These are phyloP conservation scores for Syngnathus acus DNA, from an alignment of 2,797 vertebrate species.

Conservation along the genomic window DNA sequence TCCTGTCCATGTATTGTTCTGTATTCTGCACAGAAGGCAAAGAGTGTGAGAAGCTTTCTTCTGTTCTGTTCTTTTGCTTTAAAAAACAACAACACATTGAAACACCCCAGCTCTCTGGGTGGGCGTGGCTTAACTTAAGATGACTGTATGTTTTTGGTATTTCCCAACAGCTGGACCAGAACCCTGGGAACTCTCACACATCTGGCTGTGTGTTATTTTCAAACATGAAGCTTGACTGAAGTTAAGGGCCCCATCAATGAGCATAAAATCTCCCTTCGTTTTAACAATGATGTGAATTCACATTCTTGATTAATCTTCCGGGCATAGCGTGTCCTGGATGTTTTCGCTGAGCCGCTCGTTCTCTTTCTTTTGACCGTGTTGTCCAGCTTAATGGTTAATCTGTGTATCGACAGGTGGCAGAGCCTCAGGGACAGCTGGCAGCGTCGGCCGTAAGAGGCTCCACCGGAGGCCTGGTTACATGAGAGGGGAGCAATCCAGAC, in stretches of 20 bases:
- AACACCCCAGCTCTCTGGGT: slow-evolving; percentile 11
- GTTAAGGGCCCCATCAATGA: not conserved
- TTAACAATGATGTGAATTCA: not conserved
- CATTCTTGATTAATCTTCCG: slow-evolving; percentile 1
- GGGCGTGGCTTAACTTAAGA: slow-evolving; percentile 29
- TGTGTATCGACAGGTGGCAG: slow-evolving; percentile 65
- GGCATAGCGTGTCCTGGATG: slow-evolving; percentile 1
- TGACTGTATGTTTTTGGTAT: slow-evolving; percentile 53
- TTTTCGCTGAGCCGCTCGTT: slow-evolving; percentile 33
- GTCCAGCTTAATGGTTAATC: slow-evolving; percentile 59
- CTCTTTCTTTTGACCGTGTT: slow-evolving; percentile 32
- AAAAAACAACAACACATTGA: slow-evolving; percentile 13
- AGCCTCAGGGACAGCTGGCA: slow-evolving; percentile 42
- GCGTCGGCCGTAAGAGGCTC: slow-evolving; percentile 59
- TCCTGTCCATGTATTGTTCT: no score
- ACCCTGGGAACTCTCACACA: slow-evolving; percentile 53
- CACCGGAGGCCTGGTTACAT: slow-evolving; percentile 74
- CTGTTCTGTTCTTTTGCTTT: not conserved
- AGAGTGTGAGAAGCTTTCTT: slow-evolving; percentile 1
- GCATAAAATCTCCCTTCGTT: slow-evolving; percentile 1
- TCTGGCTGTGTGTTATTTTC: slow-evolving; percentile 29
- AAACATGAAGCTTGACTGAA: slow-evolving; percentile 16
- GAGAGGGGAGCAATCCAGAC: slow-evolving; percentile 61
- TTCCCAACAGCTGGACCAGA: slow-evolving; percentile 60
- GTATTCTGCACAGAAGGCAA: not conserved